These are phyloP conservation scores for Drosophila kambysellisi DNA, from an alignment of 2,888 invertebrate species.

Conservation along the genomic window DNA sequence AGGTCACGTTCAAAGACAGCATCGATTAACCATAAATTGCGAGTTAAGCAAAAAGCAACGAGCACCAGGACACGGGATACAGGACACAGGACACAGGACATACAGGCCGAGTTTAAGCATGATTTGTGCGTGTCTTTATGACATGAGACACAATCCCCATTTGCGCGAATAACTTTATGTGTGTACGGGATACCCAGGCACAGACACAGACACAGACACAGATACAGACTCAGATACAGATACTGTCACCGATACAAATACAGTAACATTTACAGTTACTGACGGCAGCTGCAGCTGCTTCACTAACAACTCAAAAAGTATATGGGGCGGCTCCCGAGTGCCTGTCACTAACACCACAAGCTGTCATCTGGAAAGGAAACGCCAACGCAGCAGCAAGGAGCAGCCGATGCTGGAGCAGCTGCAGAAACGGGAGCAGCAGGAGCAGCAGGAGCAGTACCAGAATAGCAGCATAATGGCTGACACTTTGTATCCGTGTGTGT, in stretches of 20 bases:
- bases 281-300: conserved; percentile 36
- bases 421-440: not conserved
- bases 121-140: conserved; percentile 82
- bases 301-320: conserved; percentile 36
- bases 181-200: conserved; percentile 11
- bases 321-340: conserved; percentile 15
- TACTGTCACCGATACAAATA: conserved; percentile 21
- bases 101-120: conserved; percentile 68
- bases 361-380: conserved; percentile 60
- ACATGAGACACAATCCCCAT: conserved; percentile 68
- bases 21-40: conserved; percentile 83
- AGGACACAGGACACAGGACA: conserved; percentile 24
- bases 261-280: conserved; percentile 9
- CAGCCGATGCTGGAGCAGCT: conserved; percentile 7
- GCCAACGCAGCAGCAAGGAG: conserved; percentile 53
- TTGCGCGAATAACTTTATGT: conserved; percentile 59
- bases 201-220: conserved; percentile 1
- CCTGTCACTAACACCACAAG: conserved; percentile 68
- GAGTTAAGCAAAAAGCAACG: conserved; percentile 81
- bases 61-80: conserved; percentile 36
- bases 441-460: conserved; percentile 8
- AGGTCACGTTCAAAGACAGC: conserved; percentile 82
- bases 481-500: conserved; percentile 57
- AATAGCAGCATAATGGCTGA: conserved; percentile 37
- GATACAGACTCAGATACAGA: conserved; percentile 12